phyloP scores from a whole-genome alignment of 1,140 invertebrate genomes.

The Neotoxoptera formosana region DNA sequence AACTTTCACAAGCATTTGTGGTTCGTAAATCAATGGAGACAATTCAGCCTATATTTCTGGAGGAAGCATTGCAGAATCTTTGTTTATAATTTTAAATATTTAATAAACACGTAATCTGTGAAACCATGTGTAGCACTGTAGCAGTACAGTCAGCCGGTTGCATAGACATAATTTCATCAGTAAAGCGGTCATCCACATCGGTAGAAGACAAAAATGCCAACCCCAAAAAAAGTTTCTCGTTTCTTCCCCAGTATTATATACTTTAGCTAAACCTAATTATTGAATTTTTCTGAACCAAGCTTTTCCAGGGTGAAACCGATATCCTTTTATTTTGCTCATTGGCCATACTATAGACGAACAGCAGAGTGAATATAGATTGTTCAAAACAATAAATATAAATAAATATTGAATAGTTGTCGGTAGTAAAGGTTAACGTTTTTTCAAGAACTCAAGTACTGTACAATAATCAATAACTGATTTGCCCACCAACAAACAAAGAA shows the following conservation, averaged over 20 bases:
- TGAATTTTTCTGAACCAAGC: background rate
- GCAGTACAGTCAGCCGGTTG: background rate
- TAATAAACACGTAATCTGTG: background rate
- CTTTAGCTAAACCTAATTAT: background rate
- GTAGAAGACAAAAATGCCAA: background rate
- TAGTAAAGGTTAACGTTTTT: background rate
- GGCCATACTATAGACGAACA: background rate
- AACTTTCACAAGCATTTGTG: slow-evolving; percentile 5
- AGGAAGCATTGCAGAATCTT: background rate
- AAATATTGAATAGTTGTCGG: background rate
- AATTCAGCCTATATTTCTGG: background rate
- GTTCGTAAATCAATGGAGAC: background rate
- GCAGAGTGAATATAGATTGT: background rate
- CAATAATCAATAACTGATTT: background rate
- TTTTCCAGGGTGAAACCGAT: background rate
- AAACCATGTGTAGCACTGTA: background rate
- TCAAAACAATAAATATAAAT: background rate
- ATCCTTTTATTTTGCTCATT: background rate
- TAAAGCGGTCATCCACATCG: background rate
- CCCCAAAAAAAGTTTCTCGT: background rate
- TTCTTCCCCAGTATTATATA: background rate
- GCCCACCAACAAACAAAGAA: background rate
- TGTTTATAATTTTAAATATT: background rate
- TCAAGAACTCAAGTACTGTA: background rate
- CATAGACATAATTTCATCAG: background rate